These are phyloP conservation scores for Plotosus lineatus DNA, from an alignment of 2,113 vertebrate species.

Conservation along the genomic window DNA sequence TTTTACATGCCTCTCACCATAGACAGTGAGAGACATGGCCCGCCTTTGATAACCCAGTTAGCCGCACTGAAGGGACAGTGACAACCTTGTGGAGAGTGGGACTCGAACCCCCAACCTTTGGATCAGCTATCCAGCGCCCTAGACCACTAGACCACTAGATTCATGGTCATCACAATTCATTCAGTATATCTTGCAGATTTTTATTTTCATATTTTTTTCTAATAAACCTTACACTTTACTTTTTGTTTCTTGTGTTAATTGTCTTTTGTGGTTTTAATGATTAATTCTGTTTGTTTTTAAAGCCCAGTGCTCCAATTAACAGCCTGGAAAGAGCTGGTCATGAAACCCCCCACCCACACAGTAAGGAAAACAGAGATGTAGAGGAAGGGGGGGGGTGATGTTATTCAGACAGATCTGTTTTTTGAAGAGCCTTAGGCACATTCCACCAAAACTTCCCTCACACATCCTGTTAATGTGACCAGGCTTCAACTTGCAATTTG, in stretches of 20 bases:
- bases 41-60: too few species aligned
- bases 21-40: too few species aligned
- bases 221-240: not conserved
- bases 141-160: too few species aligned
- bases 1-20: too few species aligned
- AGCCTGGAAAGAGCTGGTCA: slow-evolving; percentile 27
- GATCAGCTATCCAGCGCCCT: too few species aligned
- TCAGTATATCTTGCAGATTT: not conserved
- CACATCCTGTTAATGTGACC: slow-evolving; percentile 62
- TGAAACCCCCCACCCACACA: slow-evolving; percentile 37
- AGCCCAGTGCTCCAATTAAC: slow-evolving; percentile 18
- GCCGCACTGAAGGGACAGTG: too few species aligned
- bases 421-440: slow-evolving; percentile 68
- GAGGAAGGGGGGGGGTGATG: slow-evolving; percentile 21
- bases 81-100: too few species aligned
- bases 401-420: slow-evolving; percentile 52
- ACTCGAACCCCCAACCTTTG: too few species aligned
- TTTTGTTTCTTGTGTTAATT: not conserved
- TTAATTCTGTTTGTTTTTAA: not conserved
- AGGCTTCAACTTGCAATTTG: slow-evolving; percentile 64
- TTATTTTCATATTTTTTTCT: not conserved
- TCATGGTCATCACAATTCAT: too few species aligned
- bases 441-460: slow-evolving; percentile 65
- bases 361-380: not conserved
- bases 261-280: not conserved